A percentile compares a stretch with the other conserved stretches of the same genome.
These are phyloP conservation scores for Nasonia oneida DNA, from an alignment of 2,888 invertebrate genomes.

Conservation along the genomic window DNA sequence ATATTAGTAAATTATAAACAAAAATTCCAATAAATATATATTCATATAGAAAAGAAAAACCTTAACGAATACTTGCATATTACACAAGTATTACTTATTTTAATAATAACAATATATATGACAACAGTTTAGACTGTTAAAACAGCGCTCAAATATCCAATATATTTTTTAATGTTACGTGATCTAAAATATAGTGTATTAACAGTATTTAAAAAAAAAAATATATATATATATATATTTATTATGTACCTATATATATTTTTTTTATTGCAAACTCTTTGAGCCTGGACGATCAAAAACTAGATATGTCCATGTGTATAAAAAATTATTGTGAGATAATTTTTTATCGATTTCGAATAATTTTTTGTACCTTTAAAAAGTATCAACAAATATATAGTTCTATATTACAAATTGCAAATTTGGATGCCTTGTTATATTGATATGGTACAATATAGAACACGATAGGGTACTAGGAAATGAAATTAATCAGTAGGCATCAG, in stretches of 20 bases:
- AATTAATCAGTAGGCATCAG: neutral
- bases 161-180: slow-evolving; percentile 3
- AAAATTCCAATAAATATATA: slow-evolving; percentile 47
- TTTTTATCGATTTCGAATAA: neutral
- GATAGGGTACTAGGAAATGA: neutral
- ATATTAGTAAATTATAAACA: slow-evolving; percentile 22
- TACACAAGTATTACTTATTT: slow-evolving; percentile 32
- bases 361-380: neutral
- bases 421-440: slow-evolving; percentile 12
- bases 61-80: slow-evolving; percentile 44
- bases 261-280: neutral
- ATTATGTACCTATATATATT: neutral
- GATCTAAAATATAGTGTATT: slow-evolving; percentile 19
- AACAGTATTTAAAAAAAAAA: slow-evolving; percentile 2
- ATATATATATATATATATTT: neutral
- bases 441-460: slow-evolving; percentile 31
- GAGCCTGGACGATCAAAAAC: neutral
- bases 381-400: neutral
- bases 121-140: slow-evolving; percentile 2
- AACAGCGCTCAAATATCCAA: slow-evolving; percentile 13
- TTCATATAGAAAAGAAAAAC: slow-evolving; percentile 47
- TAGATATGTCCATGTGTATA: neutral
- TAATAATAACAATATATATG: slow-evolving; percentile 32
- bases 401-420: slow-evolving; percentile 1
- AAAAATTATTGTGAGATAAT: neutral